These are phyloP conservation scores for Eueides isabella DNA, from an alignment of 1,140 invertebrate species.

Conservation along the genomic window DNA sequence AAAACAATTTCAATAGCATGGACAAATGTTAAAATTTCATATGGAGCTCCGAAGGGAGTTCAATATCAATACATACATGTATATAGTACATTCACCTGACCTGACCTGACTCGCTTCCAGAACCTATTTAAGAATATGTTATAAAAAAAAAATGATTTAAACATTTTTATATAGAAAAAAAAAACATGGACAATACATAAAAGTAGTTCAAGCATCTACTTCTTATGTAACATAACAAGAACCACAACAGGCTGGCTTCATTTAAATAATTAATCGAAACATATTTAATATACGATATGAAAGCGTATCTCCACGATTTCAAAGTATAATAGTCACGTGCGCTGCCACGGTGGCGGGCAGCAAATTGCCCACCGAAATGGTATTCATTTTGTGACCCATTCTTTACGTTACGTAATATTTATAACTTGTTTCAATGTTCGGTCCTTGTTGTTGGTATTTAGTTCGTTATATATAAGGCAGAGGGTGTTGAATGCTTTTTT, in stretches of 20 bases:
- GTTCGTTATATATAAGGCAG: no score
- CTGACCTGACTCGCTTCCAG: background rate
- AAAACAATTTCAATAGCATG: background rate
- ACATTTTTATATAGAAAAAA: no score
- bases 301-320: slow-evolving; percentile 40
- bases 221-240: background rate
- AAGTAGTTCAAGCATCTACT: background rate
- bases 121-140: no score
- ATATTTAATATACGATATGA: slow-evolving; percentile 44
- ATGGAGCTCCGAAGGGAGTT: background rate
- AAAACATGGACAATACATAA: background rate
- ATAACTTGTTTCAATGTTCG: background rate
- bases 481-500: no score
- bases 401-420: slow-evolving; percentile 34
- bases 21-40: background rate
- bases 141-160: no score
- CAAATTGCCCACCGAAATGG: slow-evolving; percentile 14
- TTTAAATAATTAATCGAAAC: slow-evolving; percentile 32
- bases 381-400: slow-evolving; percentile 48
- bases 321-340: slow-evolving; percentile 59
- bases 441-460: background rate
- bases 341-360: slow-evolving; percentile 36
- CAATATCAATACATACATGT: background rate
- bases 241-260: slow-evolving; percentile 3
- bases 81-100: background rate